Evolutionary conservation across 2,888 invertebrate genomes (phyloP).

Genomic region (Acanthosepion pharaonis): DNA sequence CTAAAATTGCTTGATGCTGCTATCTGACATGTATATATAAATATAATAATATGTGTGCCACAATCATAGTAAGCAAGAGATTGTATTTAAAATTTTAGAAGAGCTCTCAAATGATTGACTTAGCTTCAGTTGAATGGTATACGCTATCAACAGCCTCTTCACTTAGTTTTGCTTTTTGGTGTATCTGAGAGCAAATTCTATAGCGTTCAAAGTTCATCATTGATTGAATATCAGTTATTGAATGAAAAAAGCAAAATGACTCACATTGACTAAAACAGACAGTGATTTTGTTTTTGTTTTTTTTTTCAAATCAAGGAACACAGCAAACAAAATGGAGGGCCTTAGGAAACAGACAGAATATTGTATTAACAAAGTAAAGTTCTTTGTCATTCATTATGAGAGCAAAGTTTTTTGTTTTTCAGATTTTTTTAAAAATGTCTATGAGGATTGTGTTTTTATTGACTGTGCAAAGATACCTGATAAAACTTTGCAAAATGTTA

Average conservation of each 20-base stretch:
- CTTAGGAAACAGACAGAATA: constrained; percentile 33
- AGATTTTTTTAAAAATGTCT: neutral
- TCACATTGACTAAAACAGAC: neutral
- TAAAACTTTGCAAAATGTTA: neutral
- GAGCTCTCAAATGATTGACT: neutral
- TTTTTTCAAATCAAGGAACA: neutral
- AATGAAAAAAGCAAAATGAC: neutral
- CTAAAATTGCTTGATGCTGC: neutral
- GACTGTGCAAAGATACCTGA: neutral
- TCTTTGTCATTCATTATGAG: neutral
- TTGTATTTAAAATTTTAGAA: neutral
- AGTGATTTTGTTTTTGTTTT: neutral
- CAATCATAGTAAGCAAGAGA: neutral
- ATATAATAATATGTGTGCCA: neutral
- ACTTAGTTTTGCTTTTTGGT: neutral
- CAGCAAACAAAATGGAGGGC: neutral
- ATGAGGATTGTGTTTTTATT: neutral
- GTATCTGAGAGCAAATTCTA: neutral
- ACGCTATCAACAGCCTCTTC: neutral
- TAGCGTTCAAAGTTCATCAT: neutral
- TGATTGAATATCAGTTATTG: neutral
- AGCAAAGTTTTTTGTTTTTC: neutral
- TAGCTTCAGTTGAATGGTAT: neutral
- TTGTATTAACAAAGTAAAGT: neutral
- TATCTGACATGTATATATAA: neutral